Base-by-base conservation (phyloP, 2,888 invertebrate genomes). In the Idaea biselata region DNA sequence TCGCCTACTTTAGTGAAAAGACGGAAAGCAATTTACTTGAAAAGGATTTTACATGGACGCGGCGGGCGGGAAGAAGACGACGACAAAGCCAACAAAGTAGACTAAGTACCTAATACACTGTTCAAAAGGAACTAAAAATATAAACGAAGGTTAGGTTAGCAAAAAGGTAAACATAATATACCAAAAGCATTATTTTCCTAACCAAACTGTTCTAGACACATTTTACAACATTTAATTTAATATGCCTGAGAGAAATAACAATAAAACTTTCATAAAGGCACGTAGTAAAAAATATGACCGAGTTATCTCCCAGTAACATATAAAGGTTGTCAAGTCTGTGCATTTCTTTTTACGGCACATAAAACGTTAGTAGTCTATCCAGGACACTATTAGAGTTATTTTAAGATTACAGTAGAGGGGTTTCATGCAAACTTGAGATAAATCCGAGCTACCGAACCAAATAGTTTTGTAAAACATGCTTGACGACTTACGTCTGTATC, bases 41-140 rank as follows among this genome's bases (percentile, higher is more conserved):
- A 83, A 85, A 84, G 79, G 79, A 83, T 84, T 86, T 83, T 80
- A 81, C 77, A 73, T 79, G 76, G 74, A 73, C 72, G 75, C 72
- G 78, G 77, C 44, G 44, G 44, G 25, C 25, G 44, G 44, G 80
- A 76, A 74, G 75, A 72, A 70, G 74, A 63, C 75, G 77, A 77
- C 76, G 82, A 87, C 86, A 83, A 84, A 83, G 79, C 80, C 76
- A 81, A 87, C 86, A 83, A 84, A 83, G 79, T 79, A 80, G 75
- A 81, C 77, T 25, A 25, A 25, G 25, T 25, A 25, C 25, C 82
- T 81, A 84, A 86, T 88, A 87, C 87, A 87, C 82, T 73, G 77
- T 82, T 84, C 79, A 78, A 79, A 75, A 75, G 74, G 72, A 80
- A 82, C 78, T 78, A 79, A 79, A n/a, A 81, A 82, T 75, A 80